phyloP scores from a whole-genome alignment of 2,888 invertebrate genomes.

The Pachymerium ferrugineum region DNA sequence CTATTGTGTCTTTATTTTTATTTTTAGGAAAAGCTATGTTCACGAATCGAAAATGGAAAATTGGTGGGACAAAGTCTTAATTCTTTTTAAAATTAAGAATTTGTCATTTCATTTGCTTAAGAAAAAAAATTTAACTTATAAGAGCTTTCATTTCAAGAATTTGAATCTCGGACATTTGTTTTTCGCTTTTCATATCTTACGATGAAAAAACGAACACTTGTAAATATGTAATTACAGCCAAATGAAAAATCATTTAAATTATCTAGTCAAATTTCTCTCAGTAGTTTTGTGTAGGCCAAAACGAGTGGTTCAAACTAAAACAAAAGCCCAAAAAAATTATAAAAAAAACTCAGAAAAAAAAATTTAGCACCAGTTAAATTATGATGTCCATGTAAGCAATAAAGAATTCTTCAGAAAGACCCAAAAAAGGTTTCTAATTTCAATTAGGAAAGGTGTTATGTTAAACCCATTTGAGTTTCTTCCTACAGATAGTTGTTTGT shows the following conservation, averaged over 20 bases:
- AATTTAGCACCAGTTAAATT: conserved; percentile 2
- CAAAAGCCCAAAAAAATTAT: not conserved
- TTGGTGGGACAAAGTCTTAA: not conserved
- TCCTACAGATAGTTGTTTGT: no score
- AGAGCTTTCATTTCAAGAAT: not conserved
- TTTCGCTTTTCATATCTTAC: not conserved
- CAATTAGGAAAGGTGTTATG: no score
- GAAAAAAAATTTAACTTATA: not conserved
- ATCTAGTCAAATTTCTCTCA: conserved; percentile 28
- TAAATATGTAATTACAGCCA: conserved; percentile 30
- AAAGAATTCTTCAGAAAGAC: conserved; percentile 29
- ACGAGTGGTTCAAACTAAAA: conserved; percentile 12
- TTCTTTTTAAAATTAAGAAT: not conserved
- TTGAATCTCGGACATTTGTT: conserved; percentile 7
- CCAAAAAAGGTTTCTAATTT: no score
- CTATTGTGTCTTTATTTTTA: not conserved
- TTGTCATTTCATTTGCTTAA: not conserved
- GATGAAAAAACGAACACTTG: not conserved
- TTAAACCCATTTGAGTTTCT: no score
- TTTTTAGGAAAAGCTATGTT: not conserved
- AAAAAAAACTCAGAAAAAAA: not conserved
- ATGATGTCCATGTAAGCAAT: conserved; percentile 29
- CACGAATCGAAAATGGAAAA: not conserved
- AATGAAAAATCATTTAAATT: not conserved
- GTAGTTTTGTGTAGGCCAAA: conserved; percentile 25